phyloP scores from a whole-genome alignment of 2,797 vertebrate genomes.

The Diplodus puntazzo region DNA sequence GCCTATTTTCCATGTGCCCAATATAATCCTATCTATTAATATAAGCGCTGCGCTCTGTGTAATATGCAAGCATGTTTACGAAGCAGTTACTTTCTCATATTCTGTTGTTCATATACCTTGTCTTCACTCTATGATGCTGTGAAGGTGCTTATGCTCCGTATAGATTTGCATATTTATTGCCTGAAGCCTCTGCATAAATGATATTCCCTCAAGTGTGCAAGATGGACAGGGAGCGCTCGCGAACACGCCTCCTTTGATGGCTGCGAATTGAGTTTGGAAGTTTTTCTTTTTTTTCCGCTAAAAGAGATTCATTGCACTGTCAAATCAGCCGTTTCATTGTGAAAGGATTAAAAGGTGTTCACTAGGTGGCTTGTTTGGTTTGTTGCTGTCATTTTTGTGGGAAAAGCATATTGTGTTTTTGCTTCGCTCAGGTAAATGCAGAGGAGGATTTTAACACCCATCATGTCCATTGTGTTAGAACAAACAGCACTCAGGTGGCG shows the following conservation, averaged over 20 bases:
- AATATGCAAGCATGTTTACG: conserved; percentile 51
- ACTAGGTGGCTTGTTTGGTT: conserved; percentile 13
- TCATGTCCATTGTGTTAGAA: conserved; percentile 38
- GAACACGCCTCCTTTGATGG: conserved; percentile 21
- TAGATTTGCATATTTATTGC: conserved; percentile 73
- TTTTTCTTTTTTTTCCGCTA: not conserved
- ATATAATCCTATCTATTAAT: conserved; percentile 67
- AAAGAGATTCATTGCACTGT: conserved; percentile 31
- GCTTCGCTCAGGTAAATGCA: conserved; percentile 19
- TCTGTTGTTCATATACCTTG: conserved; percentile 35
- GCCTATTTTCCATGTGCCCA: conserved; percentile 58
- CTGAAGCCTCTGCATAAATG: conserved; percentile 46
- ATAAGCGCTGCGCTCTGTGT: conserved; percentile 37
- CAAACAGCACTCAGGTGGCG: conserved; percentile 30
- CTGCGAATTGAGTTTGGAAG: conserved; percentile 23
- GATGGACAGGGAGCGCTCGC: conserved; percentile 34
- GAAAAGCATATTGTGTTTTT: conserved; percentile 19
- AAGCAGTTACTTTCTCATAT: conserved; percentile 54
- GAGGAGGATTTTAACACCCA: conserved; percentile 22
- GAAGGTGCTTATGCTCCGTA: conserved; percentile 47
- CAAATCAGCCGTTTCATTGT: conserved; percentile 34
- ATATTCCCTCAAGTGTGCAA: conserved; percentile 60
- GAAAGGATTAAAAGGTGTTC: conserved; percentile 37
- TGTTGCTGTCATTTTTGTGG: conserved; percentile 6
- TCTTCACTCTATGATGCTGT: conserved; percentile 31